Percentiles rank a stretch among this genome's conserved stretches.
These are phyloP conservation scores for Cliona cf. orientalis DNA, from an alignment of 37 sponge, comb jelly and placozoan genomes.

Conservation along the genomic window DNA sequence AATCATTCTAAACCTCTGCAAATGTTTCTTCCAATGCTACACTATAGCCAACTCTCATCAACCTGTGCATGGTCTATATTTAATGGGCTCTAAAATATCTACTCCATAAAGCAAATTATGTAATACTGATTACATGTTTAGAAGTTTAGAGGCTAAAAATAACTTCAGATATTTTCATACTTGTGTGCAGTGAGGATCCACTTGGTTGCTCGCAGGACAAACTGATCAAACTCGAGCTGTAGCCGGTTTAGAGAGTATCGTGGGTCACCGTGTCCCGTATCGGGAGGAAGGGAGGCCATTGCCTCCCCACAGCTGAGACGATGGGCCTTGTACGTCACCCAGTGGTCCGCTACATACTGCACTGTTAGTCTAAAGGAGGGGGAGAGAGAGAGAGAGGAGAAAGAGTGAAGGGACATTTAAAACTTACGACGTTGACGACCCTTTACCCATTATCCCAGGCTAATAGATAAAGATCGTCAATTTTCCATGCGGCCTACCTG, in stretches of 20 bases:
- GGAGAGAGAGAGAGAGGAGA: background rate
- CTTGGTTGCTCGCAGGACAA: conserved; percentile 81
- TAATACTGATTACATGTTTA: no score
- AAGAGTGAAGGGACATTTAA: background rate
- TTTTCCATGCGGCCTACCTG: conserved; percentile 20
- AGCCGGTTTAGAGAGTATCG: conserved; percentile 80
- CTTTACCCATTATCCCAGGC: background rate
- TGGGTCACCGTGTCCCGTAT: background rate
- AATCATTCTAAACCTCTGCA: background rate
- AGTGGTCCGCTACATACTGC: conserved; percentile 89
- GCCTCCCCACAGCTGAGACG: conserved; percentile 29
- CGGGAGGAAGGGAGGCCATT: conserved; percentile 27
- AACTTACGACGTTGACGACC: background rate
- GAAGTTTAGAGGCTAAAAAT: no score
- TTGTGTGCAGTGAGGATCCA: conserved; percentile 90
- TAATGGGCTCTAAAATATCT: no score
- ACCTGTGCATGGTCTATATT: no score
- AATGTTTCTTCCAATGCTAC: background rate
- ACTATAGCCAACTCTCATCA: no score
- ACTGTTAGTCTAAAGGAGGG: conserved; percentile 65
- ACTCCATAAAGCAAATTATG: no score
- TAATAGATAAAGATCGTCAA: background rate
- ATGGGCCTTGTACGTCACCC: conserved; percentile 68
- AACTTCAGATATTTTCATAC: no score
- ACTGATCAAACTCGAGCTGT: conserved; percentile 89